phyloP scores from a whole-genome alignment of 2,888 invertebrate genomes.

The Marasmarcha lunaedactyla region DNA sequence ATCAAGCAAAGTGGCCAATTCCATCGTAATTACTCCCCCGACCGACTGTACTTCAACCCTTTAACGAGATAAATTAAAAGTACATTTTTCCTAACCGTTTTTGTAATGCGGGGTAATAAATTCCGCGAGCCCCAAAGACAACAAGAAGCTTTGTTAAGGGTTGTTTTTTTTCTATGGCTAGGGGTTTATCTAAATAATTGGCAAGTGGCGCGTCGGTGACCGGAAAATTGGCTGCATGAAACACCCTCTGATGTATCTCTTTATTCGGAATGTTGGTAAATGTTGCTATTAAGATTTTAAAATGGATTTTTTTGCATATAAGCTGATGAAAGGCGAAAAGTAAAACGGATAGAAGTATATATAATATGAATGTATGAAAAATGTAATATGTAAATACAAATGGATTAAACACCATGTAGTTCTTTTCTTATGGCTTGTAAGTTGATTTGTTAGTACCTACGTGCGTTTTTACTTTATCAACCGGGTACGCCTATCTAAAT shows the following conservation, averaged over 20 bases:
- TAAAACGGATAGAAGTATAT: no score
- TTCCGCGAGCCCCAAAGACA: conserved; percentile 68
- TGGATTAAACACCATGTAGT: no score
- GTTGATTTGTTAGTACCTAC: no score
- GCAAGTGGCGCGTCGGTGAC: conserved; percentile 66
- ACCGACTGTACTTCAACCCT: conserved; percentile 67
- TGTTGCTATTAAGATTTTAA: no score
- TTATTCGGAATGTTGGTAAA: conserved; percentile 6
- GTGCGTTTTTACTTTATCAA: no score
- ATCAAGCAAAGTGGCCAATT: conserved; percentile 70
- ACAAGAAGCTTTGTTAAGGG: conserved; percentile 56
- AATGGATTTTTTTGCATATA: no score
- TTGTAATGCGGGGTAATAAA: conserved; percentile 62
- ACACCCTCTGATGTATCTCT: conserved; percentile 25
- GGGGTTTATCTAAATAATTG: conserved; percentile 71
- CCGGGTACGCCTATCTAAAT: no score
- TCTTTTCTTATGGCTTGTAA: no score
- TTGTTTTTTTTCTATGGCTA: conserved; percentile 69
- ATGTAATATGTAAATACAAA: no score
- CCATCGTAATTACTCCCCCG: conserved; percentile 67
- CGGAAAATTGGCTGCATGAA: conserved; percentile 54
- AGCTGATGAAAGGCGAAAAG: no score
- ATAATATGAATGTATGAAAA: no score
- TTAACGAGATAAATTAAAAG: conserved; percentile 72
- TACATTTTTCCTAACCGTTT: conserved; percentile 67